phyloP scores from a whole-genome alignment of 1,140 invertebrate genomes.

The Drosophila neocordata region DNA sequence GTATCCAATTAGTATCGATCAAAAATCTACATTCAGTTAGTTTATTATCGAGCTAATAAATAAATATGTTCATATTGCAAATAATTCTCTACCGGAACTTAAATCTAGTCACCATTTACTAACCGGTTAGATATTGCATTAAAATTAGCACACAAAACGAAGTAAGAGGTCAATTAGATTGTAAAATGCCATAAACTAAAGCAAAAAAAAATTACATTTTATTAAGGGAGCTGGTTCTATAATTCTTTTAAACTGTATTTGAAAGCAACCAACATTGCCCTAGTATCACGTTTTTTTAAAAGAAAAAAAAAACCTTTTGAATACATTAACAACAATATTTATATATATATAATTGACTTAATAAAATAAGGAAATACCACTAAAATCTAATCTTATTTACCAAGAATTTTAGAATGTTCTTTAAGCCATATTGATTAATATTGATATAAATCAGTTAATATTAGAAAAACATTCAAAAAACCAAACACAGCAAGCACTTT shows the following conservation, averaged over 20 bases:
- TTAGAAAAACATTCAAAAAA: background rate
- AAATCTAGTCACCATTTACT: background rate
- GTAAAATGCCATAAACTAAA: background rate
- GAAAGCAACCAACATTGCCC: background rate
- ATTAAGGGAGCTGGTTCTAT: background rate
- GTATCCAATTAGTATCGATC: conserved; percentile 22
- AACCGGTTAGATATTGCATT: background rate
- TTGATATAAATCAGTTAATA: background rate
- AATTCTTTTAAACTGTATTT: too few relatives aligned
- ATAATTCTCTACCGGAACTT: conserved; percentile 2
- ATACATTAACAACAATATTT: too few relatives aligned
- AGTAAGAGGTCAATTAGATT: conserved; percentile 1
- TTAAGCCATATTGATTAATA: background rate
- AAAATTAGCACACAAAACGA: background rate
- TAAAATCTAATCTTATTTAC: too few relatives aligned
- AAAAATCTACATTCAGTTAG: background rate
- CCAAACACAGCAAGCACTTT: background rate
- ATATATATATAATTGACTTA: too few relatives aligned
- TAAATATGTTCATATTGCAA: background rate
- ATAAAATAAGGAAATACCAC: too few relatives aligned
- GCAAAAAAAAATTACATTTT: background rate
- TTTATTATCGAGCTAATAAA: background rate
- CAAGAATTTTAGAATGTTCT: too few relatives aligned
- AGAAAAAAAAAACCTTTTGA: too few relatives aligned
- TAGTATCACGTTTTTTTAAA: background rate